Base-by-base conservation (phyloP, 2,113 vertebrate species). In the Dascyllus trimaculatus region DNA sequence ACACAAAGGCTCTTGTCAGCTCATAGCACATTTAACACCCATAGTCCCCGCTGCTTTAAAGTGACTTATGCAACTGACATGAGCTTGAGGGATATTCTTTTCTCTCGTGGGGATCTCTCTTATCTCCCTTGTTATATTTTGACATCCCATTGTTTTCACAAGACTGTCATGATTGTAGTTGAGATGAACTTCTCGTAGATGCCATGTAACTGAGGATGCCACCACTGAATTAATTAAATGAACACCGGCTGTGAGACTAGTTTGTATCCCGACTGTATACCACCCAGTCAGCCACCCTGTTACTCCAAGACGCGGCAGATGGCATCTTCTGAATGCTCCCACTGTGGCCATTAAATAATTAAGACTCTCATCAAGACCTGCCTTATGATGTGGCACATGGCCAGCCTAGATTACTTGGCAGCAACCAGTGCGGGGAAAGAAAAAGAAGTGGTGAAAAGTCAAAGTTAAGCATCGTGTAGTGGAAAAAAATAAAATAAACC, bases 281-380 rank as follows among this genome's bases (percentile, higher is more conserved):
- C 84, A 70, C 90, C 73, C 79, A 60, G 79, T 82, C 78, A 77
- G 81, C 81, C 72, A 49, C 75, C 80, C 75, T 35, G 69, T 69
- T 80, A 84, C 81, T 93, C 88, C 78, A 78, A 56, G 69, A 82
- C 82, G 86, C 78, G 78, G 91, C 94, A 95, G 94, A 94, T 95
- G 95, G 94, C 88, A 87, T 90, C 85, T 86, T 91, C 88, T 85
- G 70, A 94, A 88, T 88, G 88, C 92, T 92, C 92, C 93, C 92
- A 85, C 90, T 86, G 93, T 88, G 88, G 82, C 82, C 82, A 94
- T 95, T 95, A 94, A 95, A 95, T 94, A 93, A 95, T 94, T 93
- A 94, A 94, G 91, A 86, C 89, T 91, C 88, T 93, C 93, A 94
- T 94, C 93, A 93, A 93, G 92, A 93, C 87, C 91, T 90, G 90